Evolutionary conservation across 1,140 invertebrate species (phyloP).

Genomic region (Himalopsyche phryganea): DNA sequence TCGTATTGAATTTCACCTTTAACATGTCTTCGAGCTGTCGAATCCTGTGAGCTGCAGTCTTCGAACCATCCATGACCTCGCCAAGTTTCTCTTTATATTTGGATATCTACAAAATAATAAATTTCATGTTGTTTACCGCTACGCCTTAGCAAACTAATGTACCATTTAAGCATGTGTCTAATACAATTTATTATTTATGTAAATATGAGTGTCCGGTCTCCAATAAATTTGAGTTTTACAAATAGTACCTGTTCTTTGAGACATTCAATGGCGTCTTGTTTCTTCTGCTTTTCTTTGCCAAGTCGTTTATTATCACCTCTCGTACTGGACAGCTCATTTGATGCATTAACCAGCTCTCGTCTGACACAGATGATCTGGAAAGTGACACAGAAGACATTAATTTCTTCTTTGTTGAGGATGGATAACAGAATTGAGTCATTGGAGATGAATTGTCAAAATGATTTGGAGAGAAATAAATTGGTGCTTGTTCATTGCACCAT

Average conservation of each 20-base stretch:
- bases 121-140: neutral
- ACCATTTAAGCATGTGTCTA: neutral
- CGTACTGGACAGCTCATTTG: constrained; percentile 37
- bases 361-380: constrained; percentile 41
- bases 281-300: constrained; percentile 41
- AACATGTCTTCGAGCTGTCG: constrained; percentile 49
- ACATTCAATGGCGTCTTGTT: constrained; percentile 29
- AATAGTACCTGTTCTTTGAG: constrained; percentile 9
- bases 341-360: constrained; percentile 43
- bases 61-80: constrained; percentile 45
- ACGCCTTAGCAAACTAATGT: neutral
- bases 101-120: constrained; percentile 37
- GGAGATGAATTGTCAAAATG: too few species aligned
- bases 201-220: too few species aligned
- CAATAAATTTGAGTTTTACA: too few species aligned
- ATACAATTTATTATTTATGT: too few species aligned
- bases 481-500: too few species aligned
- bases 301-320: constrained; percentile 43
- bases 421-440: too few species aligned
- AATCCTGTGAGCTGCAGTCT: constrained; percentile 46
- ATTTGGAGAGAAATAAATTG: too few species aligned
- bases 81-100: constrained; percentile 44
- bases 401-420: too few species aligned
- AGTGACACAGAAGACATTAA: neutral
- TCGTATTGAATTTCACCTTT: too few species aligned